Conservation (phyloP, 2,888 invertebrate species). For the Alentia gelatinosa region DNA sequence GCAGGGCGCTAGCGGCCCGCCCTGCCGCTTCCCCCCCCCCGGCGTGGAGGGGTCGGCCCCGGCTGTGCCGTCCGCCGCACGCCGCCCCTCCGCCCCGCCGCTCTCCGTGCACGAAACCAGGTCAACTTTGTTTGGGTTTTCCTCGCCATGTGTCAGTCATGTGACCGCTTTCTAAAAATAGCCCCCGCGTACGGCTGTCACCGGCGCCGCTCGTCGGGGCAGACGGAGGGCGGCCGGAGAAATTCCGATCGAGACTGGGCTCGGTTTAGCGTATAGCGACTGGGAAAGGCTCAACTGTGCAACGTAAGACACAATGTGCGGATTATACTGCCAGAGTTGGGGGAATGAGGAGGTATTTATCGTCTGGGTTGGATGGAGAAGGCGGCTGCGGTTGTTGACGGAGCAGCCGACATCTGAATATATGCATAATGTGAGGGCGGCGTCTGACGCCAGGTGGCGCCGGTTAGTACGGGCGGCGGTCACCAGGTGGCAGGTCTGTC, state of each 20-base stretch:
- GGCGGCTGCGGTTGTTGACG: no score
- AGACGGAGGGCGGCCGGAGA: background rate
- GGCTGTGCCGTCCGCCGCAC: background rate
- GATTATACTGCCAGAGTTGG: background rate
- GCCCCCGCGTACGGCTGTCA: background rate
- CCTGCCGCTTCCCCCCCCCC: background rate
- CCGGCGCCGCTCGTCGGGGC: no score
- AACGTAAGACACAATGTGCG: background rate
- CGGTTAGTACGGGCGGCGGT: background rate
- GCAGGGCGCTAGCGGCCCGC: background rate
- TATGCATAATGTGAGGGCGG: background rate
- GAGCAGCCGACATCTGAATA: background rate
- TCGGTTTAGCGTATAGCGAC: background rate
- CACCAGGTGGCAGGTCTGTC: background rate
- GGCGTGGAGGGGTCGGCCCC: background rate
- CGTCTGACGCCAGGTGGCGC: background rate
- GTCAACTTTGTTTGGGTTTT: conserved; percentile 50
- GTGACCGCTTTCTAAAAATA: conserved; percentile 29
- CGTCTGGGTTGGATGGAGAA: background rate
- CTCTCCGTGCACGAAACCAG: background rate
- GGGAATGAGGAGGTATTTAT: background rate
- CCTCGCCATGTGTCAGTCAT: conserved; percentile 52
- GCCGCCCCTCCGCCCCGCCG: background rate
- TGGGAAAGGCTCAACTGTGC: background rate
- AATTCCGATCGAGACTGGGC: background rate